Conservation (phyloP, 2,888 invertebrate genomes). For the Euzetes globulus region DNA sequence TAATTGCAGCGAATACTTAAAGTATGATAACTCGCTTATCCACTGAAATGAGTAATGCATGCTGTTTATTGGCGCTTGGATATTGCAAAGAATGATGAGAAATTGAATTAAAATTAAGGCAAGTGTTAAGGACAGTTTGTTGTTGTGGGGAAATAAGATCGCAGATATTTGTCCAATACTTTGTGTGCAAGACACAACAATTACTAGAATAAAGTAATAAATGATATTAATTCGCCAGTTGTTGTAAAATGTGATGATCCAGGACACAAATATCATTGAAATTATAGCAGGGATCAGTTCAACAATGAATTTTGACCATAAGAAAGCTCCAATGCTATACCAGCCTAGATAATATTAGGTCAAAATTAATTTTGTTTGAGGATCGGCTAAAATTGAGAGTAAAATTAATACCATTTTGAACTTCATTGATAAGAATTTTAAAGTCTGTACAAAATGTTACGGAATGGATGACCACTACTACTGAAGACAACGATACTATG, state of each 20-base stretch:
- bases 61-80: background rate
- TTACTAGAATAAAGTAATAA: background rate
- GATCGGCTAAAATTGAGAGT: background rate
- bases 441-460: background rate
- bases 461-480: background rate
- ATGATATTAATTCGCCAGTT: background rate
- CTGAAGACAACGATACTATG: background rate
- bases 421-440: background rate
- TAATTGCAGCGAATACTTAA: background rate
- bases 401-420: background rate
- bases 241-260: background rate
- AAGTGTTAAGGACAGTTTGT: background rate
- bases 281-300: background rate
- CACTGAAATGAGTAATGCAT: background rate
- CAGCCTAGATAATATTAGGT: too few species aligned
- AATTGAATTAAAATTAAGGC: background rate
- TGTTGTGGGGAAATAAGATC: too few species aligned
- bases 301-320: too few species aligned
- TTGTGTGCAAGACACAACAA: background rate
- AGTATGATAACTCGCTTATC: background rate
- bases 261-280: background rate
- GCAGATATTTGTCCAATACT: background rate
- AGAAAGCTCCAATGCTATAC: too few species aligned
- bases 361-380: too few species aligned
- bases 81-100: background rate